phyloP scores from a whole-genome alignment of 2,113 vertebrate species.

The Sterrhoptilus dennistouni region DNA sequence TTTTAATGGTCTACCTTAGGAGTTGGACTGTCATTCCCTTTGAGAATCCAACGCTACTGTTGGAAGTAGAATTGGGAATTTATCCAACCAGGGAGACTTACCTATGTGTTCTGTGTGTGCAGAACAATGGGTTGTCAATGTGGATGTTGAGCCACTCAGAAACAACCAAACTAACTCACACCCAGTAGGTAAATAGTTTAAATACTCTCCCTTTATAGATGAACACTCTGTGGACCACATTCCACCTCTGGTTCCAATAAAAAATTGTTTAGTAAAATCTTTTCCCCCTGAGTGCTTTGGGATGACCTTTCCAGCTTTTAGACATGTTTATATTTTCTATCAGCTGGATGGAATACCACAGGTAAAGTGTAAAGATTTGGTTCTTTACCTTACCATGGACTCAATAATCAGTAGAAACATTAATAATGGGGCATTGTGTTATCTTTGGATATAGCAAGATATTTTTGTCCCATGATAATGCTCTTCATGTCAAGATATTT shows the following conservation, averaged over 20 bases:
- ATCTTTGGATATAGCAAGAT: conserved; percentile 33
- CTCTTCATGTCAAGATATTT: conserved; percentile 7
- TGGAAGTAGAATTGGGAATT: not conserved
- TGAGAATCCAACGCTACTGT: not conserved
- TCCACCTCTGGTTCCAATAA: not conserved
- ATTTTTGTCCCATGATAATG: conserved; percentile 52
- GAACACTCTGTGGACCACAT: not conserved
- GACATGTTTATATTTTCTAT: not conserved
- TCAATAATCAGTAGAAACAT: not conserved
- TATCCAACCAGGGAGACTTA: not conserved
- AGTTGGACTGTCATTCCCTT: not conserved
- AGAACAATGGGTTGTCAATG: not conserved
- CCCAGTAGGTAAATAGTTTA: not conserved
- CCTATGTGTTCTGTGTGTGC: not conserved
- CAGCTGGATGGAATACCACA: not conserved
- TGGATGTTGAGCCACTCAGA: not conserved
- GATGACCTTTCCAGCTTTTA: not conserved
- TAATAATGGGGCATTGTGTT: not conserved
- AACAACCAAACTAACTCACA: not conserved
- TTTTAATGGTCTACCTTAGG: not conserved
- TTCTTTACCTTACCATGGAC: not conserved
- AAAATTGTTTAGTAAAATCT: not conserved
- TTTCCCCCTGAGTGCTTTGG: not conserved
- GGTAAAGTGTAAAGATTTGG: not conserved
- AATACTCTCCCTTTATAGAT: not conserved